Evolutionary conservation across 2,797 vertebrate species (phyloP), one percentile per base, ranked within the genome.

Genomic region (Acanthornis magna): DNA sequence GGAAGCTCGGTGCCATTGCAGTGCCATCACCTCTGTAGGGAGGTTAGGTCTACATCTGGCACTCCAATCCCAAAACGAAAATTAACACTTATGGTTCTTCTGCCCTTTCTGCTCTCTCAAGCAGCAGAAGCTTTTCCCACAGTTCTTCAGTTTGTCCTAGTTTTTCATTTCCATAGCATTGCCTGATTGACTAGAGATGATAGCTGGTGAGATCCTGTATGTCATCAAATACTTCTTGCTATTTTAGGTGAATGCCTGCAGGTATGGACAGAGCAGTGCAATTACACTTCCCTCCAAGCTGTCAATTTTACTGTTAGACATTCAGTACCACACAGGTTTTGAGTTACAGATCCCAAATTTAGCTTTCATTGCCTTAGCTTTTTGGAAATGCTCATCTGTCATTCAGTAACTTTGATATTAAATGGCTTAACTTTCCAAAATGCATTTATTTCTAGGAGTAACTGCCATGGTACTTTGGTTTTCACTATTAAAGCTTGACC

Each of bases 141-240:
- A 86, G 51, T 84, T 83, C 91, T 79, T 87, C n/a, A 34, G 60
- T 89, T 93, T 92, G 92, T 86, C 92, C 89, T 93, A n/a, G 48
- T 88, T 94, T 94, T 90, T 86, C 71, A 38, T 7, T 88, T 90
- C 60, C 42, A 13, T 91, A 30, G 40, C 55, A 16, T 75, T 88
- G 38, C 43, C 55, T 66, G 62, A 85, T 77, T 91, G 85, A 58
- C 74, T 84, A 21, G 70, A 83, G 91, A 62, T 55, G 65, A 51
- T 68, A 77, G 62, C 43, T 91, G 57, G 23, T 83, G 81, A 95
- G 75, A 73, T 84, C 40, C 61, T 81, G 1, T 32, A n/a, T 86
- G 55, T 70, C 70, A 71, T 89, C 82, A 92, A 76, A 45, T 78
- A 47, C 71, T 79, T 87, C 62, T 60, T 90, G 62, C 40, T 88